Conservation (phyloP, 1,140 invertebrate genomes). For the Mycetomoellerius zeteki region DNA sequence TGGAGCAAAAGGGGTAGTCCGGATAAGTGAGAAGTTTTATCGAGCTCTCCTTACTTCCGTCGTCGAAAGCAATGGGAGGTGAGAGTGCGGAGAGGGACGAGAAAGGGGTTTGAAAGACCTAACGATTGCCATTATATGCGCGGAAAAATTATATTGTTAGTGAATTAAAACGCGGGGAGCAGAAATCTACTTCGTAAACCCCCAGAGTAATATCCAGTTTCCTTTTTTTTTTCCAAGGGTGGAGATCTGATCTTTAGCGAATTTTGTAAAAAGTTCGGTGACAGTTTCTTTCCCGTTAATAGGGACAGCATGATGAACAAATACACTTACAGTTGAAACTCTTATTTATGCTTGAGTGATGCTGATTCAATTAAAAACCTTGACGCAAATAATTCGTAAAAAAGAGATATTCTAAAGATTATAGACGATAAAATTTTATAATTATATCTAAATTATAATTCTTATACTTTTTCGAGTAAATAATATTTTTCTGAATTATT, state of each 20-base stretch:
- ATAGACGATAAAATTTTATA: background rate
- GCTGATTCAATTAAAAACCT: background rate
- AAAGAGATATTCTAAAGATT: background rate
- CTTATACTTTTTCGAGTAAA: too few relatives aligned
- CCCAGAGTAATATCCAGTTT: background rate
- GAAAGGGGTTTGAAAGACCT: constrained; percentile 58
- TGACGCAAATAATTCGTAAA: background rate
- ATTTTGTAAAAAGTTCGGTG: constrained; percentile 10
- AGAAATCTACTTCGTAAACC: constrained; percentile 25
- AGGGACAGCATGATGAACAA: background rate
- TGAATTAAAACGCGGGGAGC: constrained; percentile 47
- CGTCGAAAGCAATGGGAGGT: background rate
- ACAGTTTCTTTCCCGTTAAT: background rate
- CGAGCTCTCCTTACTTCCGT: constrained; percentile 53
- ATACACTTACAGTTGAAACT: background rate
- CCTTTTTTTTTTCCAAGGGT: background rate
- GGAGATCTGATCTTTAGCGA: background rate
- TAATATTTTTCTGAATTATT: background rate
- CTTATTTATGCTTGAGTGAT: background rate
- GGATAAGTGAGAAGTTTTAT: constrained; percentile 79
- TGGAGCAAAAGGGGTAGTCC: constrained; percentile 71
- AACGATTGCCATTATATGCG: constrained; percentile 67
- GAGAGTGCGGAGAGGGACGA: constrained; percentile 37
- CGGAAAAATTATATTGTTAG: constrained; percentile 67
- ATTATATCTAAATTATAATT: too few relatives aligned